Evolutionary conservation across 2,888 invertebrate genomes (phyloP), one percentile per base, ranked within the genome.

Genomic region (Coleophora deauratella): DNA sequence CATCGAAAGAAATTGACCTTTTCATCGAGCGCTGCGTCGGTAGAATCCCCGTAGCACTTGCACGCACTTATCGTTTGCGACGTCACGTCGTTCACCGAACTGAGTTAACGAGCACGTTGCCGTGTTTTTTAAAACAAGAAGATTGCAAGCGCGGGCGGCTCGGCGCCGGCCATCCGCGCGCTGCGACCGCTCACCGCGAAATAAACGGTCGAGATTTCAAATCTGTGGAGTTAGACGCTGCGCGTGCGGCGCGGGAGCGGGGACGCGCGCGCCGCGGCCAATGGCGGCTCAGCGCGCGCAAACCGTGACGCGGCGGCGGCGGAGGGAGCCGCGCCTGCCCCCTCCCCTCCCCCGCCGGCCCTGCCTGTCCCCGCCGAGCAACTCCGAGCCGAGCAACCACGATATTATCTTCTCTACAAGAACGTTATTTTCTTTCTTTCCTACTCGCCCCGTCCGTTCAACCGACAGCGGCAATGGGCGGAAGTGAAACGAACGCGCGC

Each of bases 1-100:
- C 90, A 91, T 88, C 90, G 87, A 89, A 88, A 88, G 88, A 87
- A 86, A 82, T 85, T 86, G 86, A 82, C 80, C 62, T 71, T 67
- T 63, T 57, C 64, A 61, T 46, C 49, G 62, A 54, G 30, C 42
- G 43, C 35, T 57, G 55, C 49, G 63, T 53, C 42, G 45, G 28
- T 30, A 36, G 55, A 43, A 57, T 52, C 56, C 41, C 58, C 69
- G 68, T 58, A 59, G 64, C 63, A 81, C 80, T n/a, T 80, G 76
- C 75, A 79, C 79, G 78, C 84, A 81, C 82, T 78, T 61, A 75
- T 72, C 66, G 72, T 70, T 62, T 61, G 70, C 70, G 72, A 79
- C 63, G 76, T 78, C 77, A 79, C 80, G 76, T 73, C 69, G 75
- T 66, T 58, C 74, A 81, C 81, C 75, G 74, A 72, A 73, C 76